These are phyloP conservation scores for Lateolabrax maculatus DNA, from an alignment of 2,797 vertebrate species.

Conservation along the genomic window DNA sequence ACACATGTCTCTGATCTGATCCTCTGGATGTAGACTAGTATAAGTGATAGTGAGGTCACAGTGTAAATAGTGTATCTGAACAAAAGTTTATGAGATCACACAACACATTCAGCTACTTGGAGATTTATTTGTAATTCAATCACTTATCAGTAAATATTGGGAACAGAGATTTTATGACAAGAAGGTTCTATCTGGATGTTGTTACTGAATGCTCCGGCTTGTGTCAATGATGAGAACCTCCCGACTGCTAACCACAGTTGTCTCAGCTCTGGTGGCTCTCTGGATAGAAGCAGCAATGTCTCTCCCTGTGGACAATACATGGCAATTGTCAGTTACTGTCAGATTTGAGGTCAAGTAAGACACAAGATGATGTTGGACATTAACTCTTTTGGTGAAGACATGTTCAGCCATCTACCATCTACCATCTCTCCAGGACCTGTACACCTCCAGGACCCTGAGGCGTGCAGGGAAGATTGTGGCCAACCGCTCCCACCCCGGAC, in stretches of 20 bases:
- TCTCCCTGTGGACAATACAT: conserved; percentile 69
- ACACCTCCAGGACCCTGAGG: too few relatives aligned
- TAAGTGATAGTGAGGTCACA: background rate
- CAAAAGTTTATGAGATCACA: conserved; percentile 22
- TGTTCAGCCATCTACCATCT: too few relatives aligned
- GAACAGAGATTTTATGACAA: conserved; percentile 17
- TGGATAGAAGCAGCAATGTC: conserved; percentile 20
- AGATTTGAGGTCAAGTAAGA: background rate
- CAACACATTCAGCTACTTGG: conserved; percentile 23
- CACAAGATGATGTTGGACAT: background rate
- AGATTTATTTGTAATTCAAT: conserved; percentile 61
- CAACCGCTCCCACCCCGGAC: too few relatives aligned
- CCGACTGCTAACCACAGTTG: conserved; percentile 66
- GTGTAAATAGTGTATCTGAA: background rate
- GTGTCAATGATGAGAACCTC: conserved; percentile 35
- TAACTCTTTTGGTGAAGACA: background rate
- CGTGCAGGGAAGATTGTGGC: too few relatives aligned
- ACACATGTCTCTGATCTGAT: conserved; percentile 1
- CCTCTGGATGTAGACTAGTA: too few relatives aligned
- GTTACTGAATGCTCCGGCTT: background rate
- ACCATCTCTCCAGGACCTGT: too few relatives aligned
- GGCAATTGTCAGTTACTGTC: conserved; percentile 18
- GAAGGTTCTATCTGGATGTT: conserved; percentile 13
- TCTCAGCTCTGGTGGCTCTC: background rate
- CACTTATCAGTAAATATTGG: conserved; percentile 4